A percentile compares a stretch with the other conserved stretches of the same genome.
These are phyloP conservation scores for Amphipoea lucens DNA, from an alignment of 2,888 invertebrate genomes.

Conservation along the genomic window DNA sequence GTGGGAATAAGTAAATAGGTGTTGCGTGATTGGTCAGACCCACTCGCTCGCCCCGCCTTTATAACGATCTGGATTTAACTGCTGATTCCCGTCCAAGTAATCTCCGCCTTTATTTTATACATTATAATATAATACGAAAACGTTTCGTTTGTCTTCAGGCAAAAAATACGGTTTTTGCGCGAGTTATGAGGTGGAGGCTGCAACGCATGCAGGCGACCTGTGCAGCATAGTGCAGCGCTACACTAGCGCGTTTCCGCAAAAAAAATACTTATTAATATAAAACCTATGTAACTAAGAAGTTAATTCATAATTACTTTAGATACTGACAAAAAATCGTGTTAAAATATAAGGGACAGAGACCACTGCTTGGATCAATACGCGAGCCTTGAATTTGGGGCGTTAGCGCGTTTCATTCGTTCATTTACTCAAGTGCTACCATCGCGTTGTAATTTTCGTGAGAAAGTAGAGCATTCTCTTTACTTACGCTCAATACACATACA, in stretches of 20 bases:
- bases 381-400: constrained; percentile 44
- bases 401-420: constrained; percentile 4
- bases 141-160: background rate
- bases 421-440: background rate
- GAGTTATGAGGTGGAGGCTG: background rate
- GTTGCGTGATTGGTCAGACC: constrained; percentile 78
- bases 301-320: background rate
- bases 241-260: background rate
- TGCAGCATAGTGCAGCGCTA: constrained; percentile 25
- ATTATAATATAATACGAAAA: constrained; percentile 24
- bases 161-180: background rate
- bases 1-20: constrained; percentile 76
- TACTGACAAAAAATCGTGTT: too few species aligned
- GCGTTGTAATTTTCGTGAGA: background rate
- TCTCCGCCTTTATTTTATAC: constrained; percentile 65
- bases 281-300: background rate
- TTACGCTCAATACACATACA: background rate
- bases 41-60: constrained; percentile 81
- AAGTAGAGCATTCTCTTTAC: background rate
- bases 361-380: constrained; percentile 33
- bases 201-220: constrained; percentile 2
- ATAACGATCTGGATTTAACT: constrained; percentile 82
- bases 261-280: too few species aligned
- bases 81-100: constrained; percentile 62
- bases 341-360: background rate